These are phyloP conservation scores for Therioaphis trifolii DNA, from an alignment of 2,888 invertebrate species.

Conservation along the genomic window DNA sequence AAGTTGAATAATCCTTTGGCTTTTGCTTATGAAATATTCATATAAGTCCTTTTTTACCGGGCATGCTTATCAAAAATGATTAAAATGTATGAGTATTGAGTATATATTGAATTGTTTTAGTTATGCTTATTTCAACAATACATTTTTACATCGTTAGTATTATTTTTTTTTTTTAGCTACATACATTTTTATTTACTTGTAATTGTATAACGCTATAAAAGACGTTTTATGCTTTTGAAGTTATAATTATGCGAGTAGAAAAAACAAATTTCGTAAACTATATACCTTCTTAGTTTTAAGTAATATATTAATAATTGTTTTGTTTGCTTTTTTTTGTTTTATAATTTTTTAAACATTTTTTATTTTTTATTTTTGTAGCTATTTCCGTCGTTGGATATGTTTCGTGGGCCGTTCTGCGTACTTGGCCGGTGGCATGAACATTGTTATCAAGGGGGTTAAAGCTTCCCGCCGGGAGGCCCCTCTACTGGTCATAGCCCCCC, in stretches of 20 bases:
- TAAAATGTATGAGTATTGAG: too few relatives aligned
- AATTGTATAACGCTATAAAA: neutral
- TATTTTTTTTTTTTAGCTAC: too few relatives aligned
- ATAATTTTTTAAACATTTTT: constrained; percentile 33
- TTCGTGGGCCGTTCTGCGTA: constrained; percentile 80
- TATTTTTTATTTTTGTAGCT: constrained; percentile 64
- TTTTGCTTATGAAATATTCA: neutral
- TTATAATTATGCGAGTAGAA: neutral
- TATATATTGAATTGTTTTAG: too few relatives aligned
- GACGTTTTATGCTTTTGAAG: neutral
- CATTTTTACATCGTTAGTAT: too few relatives aligned
- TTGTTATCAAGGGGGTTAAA: constrained; percentile 81
- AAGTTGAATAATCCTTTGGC: neutral
- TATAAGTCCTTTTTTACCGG: neutral
- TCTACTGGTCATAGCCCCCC: constrained; percentile 87
- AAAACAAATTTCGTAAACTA: neutral
- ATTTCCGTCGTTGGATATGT: constrained; percentile 75
- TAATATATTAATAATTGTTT: constrained; percentile 18
- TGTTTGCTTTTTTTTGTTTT: constrained; percentile 9
- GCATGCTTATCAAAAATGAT: too few relatives aligned
- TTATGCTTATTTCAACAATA: too few relatives aligned
- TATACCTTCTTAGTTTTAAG: neutral
- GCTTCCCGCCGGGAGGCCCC: constrained; percentile 83
- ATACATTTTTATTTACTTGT: neutral
- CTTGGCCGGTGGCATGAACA: constrained; percentile 81